Evolutionary conservation across 2,888 invertebrate genomes (phyloP).

Genomic region (Geophilus truncorum): DNA sequence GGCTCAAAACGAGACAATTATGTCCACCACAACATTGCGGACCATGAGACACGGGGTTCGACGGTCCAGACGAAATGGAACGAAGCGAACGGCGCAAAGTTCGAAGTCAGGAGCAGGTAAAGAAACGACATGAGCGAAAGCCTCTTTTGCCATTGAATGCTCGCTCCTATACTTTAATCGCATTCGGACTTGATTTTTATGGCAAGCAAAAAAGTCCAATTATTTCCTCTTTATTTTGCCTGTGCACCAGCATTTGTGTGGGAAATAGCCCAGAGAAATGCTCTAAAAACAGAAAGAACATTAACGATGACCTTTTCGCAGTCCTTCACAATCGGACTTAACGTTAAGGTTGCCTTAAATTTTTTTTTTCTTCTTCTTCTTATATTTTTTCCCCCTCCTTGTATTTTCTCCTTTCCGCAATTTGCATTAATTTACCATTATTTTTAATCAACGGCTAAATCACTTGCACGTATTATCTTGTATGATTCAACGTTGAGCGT

Average conservation of each 20-base stretch:
- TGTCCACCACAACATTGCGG: slow-evolving; percentile 37
- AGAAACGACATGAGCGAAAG: slow-evolving; percentile 5
- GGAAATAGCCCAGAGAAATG: background rate
- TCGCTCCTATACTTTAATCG: background rate
- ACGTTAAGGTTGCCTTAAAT: background rate
- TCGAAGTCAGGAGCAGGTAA: slow-evolving; percentile 31
- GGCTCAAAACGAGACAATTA: background rate
- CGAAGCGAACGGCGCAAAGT: slow-evolving; percentile 33
- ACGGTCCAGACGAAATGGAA: slow-evolving; percentile 35
- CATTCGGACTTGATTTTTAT: background rate
- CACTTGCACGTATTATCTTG: background rate
- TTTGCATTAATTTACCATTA: background rate
- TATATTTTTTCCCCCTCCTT: background rate
- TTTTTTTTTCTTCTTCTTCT: background rate
- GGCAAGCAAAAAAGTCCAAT: background rate
- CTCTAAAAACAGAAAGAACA: background rate
- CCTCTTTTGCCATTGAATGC: slow-evolving; percentile 21
- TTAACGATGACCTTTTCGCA: background rate
- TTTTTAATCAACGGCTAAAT: background rate
- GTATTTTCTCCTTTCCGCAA: background rate
- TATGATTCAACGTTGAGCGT: background rate
- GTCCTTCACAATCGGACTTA: background rate
- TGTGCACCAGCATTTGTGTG: background rate
- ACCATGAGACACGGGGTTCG: slow-evolving; percentile 36
- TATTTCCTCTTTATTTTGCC: background rate